Base-by-base conservation (phyloP, 2,797 vertebrate genomes). In the Numenius phaeopus region DNA sequence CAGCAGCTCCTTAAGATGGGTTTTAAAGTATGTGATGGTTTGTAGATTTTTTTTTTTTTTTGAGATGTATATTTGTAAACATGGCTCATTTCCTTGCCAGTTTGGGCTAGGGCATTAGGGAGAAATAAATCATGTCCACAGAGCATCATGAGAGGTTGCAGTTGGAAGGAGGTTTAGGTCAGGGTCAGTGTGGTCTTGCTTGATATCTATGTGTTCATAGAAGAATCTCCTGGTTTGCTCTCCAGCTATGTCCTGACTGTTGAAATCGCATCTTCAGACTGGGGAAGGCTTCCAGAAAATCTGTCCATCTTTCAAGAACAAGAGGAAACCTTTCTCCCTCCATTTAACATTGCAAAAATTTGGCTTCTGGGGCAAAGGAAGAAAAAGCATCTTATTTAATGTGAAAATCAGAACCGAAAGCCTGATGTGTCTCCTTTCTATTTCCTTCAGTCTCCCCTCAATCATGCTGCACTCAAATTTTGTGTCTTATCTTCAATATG, bases 1-100 rank as follows among this genome's bases (percentile, higher is more conserved):
- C 21, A 7, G 14, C 5, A 17, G 16, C 7, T 3, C 65, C 72
- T 26, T 40, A 5, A 14, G 2, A 2, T 0, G 0, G 10, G 40
- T 40, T 89, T 84, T 37, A 11, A 80, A n/a, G 16, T 0, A 2
- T 34, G 20, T 2, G 4, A 3, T 2, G 7, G 2, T 17, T 37
- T 37, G 5, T 37, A 14, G 58, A 5, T 19, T 49, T 26, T 15
- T 14, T 50, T 7, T 50, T 7, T 4, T n/a, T 61, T 61, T 27
- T 9, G 18, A 4, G 27, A 6, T 37, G 34, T 37, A 37, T 37
- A 37, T 37, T 37, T 3, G 2, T 27, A 50, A 85, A 65, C n/a
- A 57, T 30, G 5, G 37, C n/a, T 75, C 37, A 19, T 70, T 85
- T 77, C 13, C 5, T 8, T 29, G 19, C 24, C 14, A 10, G 14